Evolutionary conservation across 2,113 vertebrate genomes (phyloP), one percentile per base, ranked within the genome.

Genomic region (Dipodomys merriami): DNA sequence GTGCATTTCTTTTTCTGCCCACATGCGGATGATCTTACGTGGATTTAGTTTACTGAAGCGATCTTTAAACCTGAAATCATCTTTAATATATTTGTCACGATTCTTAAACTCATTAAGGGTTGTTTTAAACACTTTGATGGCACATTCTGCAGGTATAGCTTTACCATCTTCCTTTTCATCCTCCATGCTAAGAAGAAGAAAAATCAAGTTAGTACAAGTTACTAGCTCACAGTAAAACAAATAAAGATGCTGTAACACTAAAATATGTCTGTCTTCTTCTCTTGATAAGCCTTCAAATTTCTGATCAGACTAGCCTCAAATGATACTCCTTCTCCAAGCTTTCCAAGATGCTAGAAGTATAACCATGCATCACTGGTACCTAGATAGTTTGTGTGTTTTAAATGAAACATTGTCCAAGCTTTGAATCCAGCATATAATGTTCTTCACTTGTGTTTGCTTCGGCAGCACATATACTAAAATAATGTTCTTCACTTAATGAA

Each of bases 1-100:
- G 98, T 99, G 99, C 99, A 99, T 99, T 98, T 99, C 99, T 96
- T 99, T 99, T 98, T 99, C 99, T 92, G 99, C 99, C 99, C 99
- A 99, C 97, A 99, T 98, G 35, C 98, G 98, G 97, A 99, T 99
- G 97, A 99, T 96, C 97, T 99, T 99, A 57, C 99, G 98, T 3
- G 99, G 99, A 98, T 99, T 99, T 97, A 99, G 97, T 94, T 99
- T 99, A 98, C 99, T 99, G 98, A 99, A 99, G 88, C 99, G 99
- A 25, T 99, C 99, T 83, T 98, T 99, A 98, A 99, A 99, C 95
- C 99, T 99, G 91, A 99, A 99, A 96, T 99, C 99, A 96, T 99
- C 99, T 95, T 99, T 99, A 95, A 99, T 99, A 95, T 99, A 99
- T 91, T 99, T 99, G 97, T 99, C 99, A 53, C 99, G 97, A 97